Percentiles rank a stretch among this genome's conserved stretches.
Evolutionary conservation across 1,140 invertebrate genomes (phyloP).

Genomic region (Cyclina sinensis): DNA sequence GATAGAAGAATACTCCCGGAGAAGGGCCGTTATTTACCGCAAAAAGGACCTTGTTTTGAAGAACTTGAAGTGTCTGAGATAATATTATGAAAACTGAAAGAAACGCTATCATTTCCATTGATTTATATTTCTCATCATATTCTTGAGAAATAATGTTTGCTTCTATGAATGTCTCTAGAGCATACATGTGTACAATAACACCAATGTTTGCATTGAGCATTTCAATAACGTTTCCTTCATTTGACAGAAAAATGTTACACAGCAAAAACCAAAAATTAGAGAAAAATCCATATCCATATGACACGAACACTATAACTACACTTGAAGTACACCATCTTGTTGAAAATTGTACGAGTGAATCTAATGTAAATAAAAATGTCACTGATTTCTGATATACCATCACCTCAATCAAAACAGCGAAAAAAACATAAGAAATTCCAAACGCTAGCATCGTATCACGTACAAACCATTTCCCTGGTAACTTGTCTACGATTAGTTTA

Average conservation of each 20-base stretch:
- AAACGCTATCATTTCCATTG: neutral
- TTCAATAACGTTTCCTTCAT: neutral
- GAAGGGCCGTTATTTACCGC: neutral
- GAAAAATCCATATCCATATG: neutral
- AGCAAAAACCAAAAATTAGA: neutral
- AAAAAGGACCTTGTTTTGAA: neutral
- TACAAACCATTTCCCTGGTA: constrained; percentile 1
- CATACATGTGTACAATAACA: neutral
- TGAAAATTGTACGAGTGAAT: neutral
- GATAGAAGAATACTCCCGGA: neutral
- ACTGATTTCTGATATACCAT: neutral
- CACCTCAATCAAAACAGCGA: neutral
- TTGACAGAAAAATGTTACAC: neutral
- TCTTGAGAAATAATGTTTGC: neutral
- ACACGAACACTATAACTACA: neutral
- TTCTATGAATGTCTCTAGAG: neutral
- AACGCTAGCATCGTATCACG: neutral
- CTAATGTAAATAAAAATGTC: neutral
- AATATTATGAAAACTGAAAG: neutral
- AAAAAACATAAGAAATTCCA: neutral
- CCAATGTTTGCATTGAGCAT: constrained; percentile 1
- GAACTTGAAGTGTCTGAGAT: constrained; percentile 7
- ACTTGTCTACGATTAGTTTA: neutral
- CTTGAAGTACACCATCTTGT: neutral
- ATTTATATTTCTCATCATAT: neutral